Conservation (phyloP, 1,140 invertebrate species). For the Elymnias hypermnestra region DNA sequence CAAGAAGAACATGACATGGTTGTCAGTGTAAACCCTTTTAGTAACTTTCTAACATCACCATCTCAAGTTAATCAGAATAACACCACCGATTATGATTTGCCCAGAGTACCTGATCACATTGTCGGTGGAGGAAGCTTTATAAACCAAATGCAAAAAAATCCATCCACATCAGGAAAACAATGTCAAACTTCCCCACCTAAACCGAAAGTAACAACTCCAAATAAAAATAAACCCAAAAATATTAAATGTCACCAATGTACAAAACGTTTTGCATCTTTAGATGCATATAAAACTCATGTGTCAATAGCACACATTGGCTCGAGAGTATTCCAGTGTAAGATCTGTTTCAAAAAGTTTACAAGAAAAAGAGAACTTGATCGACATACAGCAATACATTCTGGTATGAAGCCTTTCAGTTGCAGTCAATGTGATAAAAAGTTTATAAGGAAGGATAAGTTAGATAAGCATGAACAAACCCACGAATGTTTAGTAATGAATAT, state of each 20-base stretch:
- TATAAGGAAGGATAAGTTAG: conserved; percentile 80
- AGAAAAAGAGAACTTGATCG: conserved; percentile 80
- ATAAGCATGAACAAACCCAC: conserved; percentile 79
- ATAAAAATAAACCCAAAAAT: conserved; percentile 62
- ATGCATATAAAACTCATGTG: conserved; percentile 69
- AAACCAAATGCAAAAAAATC: conserved; percentile 52
- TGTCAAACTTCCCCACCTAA: conserved; percentile 44
- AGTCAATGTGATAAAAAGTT: conserved; percentile 80
- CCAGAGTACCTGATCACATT: conserved; percentile 73
- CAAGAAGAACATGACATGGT: conserved; percentile 74
- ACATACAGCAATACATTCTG: conserved; percentile 78
- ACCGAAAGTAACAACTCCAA: conserved; percentile 34
- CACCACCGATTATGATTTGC: conserved; percentile 53
- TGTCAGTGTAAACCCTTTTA: conserved; percentile 77
- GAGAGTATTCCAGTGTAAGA: conserved; percentile 74
- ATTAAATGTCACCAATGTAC: conserved; percentile 75
- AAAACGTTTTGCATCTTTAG: conserved; percentile 71
- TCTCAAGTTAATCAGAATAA: conserved; percentile 40
- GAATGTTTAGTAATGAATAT: conserved; percentile 74
- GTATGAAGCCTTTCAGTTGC: conserved; percentile 79
- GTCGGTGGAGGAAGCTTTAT: conserved; percentile 72
- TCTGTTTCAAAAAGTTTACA: conserved; percentile 80
- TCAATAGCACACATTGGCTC: conserved; percentile 65
- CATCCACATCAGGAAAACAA: conserved; percentile 40
- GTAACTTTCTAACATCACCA: conserved; percentile 55